phyloP scores from a whole-genome alignment of 2,797 vertebrate genomes.

The Coracias cyanogaster region DNA sequence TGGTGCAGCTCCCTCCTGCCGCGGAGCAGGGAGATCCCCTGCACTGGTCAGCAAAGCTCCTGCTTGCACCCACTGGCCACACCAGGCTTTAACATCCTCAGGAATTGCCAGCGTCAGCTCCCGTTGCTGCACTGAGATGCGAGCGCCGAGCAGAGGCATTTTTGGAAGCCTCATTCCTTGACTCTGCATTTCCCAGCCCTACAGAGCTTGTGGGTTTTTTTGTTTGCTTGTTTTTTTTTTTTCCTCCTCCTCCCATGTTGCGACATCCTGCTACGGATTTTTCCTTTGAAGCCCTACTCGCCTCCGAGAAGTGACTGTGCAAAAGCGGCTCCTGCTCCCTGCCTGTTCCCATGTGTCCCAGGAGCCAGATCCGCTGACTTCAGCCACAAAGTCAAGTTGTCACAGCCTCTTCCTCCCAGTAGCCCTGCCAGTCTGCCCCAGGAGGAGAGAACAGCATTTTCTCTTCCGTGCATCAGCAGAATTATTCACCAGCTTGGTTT shows the following conservation, averaged over 20 bases:
- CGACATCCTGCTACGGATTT: slow-evolving; percentile 40
- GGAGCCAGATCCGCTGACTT: slow-evolving; percentile 53
- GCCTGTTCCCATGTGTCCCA: slow-evolving; percentile 47
- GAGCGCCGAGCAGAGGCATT: background rate
- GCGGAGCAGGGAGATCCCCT: background rate
- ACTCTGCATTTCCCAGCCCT: slow-evolving; percentile 49
- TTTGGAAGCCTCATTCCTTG: slow-evolving; percentile 31
- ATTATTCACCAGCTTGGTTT: slow-evolving; percentile 58
- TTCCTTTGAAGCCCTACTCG: slow-evolving; percentile 51
- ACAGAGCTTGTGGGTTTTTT: slow-evolving; percentile 29
- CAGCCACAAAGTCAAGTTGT: slow-evolving; percentile 63
- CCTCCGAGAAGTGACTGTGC: slow-evolving; percentile 57
- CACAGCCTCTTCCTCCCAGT: slow-evolving; percentile 56
- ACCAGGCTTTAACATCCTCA: fast-evolving
- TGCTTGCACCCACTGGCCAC: background rate
- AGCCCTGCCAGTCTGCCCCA: slow-evolving; percentile 42
- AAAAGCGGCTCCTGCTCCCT: slow-evolving; percentile 56
- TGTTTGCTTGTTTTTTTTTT: slow-evolving; percentile 39
- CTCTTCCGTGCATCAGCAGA: slow-evolving; percentile 60
- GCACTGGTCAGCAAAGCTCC: background rate
- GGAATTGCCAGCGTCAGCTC: background rate
- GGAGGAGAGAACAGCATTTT: slow-evolving; percentile 47
- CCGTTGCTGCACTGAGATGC: background rate
- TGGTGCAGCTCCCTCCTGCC: background rate
- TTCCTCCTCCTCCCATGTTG: slow-evolving; percentile 48